phyloP scores from a whole-genome alignment of 2,888 invertebrate genomes.

The Diachrysia chrysitis region DNA sequence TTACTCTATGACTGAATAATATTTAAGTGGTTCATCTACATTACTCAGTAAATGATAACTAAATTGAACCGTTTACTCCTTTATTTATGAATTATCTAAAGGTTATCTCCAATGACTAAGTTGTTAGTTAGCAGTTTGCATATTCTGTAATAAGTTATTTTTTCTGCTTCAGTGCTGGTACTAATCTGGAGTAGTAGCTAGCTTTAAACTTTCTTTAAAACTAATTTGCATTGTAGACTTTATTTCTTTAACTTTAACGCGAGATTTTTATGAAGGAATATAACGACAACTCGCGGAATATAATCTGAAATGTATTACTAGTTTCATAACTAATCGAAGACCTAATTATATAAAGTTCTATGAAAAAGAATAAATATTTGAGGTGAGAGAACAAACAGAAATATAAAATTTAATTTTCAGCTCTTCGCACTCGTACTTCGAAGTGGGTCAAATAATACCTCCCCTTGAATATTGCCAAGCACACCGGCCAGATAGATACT shows the following conservation, averaged over 20 bases:
- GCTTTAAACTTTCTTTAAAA: slow-evolving; percentile 26
- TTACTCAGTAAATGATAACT: neutral
- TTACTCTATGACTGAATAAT: no score
- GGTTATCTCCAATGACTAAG: slow-evolving; percentile 16
- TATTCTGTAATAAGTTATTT: slow-evolving; percentile 41
- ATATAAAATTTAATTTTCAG: slow-evolving; percentile 30
- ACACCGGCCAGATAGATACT: slow-evolving; percentile 59
- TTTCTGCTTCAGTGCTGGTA: slow-evolving; percentile 29
- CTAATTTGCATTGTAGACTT: slow-evolving; percentile 40
- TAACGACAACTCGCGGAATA: neutral
- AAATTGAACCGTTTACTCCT: neutral
- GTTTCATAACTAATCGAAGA: neutral
- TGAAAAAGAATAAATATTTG: neutral
- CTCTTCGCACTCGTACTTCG: slow-evolving; percentile 37
- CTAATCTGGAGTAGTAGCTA: slow-evolving; percentile 27
- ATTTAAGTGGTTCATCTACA: no score
- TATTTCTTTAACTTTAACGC: slow-evolving; percentile 9
- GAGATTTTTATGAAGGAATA: neutral
- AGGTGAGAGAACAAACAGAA: neutral
- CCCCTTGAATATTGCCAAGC: slow-evolving; percentile 56
- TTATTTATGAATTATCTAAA: slow-evolving; percentile 24
- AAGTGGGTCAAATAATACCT: slow-evolving; percentile 74
- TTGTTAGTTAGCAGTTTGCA: slow-evolving; percentile 26
- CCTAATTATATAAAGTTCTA: neutral
- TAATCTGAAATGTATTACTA: neutral